These are phyloP conservation scores for Charanyca ferruginea DNA, from an alignment of 2,888 invertebrate species.

Conservation along the genomic window DNA sequence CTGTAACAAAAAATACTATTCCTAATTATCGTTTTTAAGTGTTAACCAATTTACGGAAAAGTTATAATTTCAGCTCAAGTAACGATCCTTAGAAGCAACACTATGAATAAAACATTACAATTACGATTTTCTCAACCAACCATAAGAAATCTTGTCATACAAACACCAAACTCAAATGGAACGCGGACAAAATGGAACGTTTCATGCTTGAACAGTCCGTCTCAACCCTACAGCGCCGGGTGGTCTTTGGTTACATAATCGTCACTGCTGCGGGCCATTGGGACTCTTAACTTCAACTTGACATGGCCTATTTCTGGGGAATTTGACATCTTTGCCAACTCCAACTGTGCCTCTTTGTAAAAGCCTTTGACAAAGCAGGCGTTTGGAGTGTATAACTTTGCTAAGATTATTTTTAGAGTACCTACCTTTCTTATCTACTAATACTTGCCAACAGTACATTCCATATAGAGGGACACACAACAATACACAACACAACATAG, in stretches of 20 bases:
- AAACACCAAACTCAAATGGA: conserved; percentile 45
- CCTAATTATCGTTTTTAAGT: too few species aligned
- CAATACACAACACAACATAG: too few species aligned
- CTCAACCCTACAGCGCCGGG: conserved; percentile 76
- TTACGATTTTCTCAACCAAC: conserved; percentile 16
- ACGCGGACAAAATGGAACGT: conserved; percentile 39
- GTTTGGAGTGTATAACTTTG: conserved; percentile 32
- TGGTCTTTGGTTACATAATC: conserved; percentile 85
- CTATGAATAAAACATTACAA: conserved; percentile 19
- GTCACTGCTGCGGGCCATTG: conserved; percentile 83
- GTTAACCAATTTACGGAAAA: not conserved
- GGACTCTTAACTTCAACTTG: conserved; percentile 87
- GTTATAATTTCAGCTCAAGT: not conserved
- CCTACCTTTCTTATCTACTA: conserved; percentile 16
- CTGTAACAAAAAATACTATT: too few species aligned
- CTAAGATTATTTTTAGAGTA: conserved; percentile 32
- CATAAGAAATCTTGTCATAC: conserved; percentile 37
- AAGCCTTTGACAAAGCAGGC: conserved; percentile 51
- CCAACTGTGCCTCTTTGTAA: conserved; percentile 69
- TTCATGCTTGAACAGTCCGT: conserved; percentile 30
- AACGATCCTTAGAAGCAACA: not conserved
- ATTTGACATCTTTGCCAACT: conserved; percentile 84
- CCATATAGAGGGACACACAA: not conserved
- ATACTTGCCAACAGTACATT: not conserved
- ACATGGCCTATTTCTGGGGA: conserved; percentile 87